phyloP scores from a whole-genome alignment of 2,888 invertebrate genomes.

The Tupiocoris notatus region DNA sequence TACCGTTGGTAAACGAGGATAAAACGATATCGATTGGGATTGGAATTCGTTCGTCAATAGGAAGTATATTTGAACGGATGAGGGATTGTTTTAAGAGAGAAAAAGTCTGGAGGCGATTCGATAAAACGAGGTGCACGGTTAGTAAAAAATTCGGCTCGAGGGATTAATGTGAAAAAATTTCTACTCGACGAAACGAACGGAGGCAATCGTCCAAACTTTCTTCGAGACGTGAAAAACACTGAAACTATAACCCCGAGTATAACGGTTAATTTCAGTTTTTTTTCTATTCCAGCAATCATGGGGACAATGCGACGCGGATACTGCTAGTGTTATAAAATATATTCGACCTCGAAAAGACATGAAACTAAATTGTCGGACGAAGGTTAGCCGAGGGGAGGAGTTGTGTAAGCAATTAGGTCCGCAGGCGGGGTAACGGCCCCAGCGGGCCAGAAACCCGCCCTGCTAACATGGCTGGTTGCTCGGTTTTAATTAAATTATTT shows the following conservation, averaged over 20 bases:
- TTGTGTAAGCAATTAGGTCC: conserved; percentile 41
- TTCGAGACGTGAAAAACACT: not conserved
- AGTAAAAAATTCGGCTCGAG: not conserved
- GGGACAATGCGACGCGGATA: not conserved
- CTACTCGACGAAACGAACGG: not conserved
- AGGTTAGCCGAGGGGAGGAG: conserved; percentile 29
- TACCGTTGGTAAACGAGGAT: too few species aligned
- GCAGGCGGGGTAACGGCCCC: conserved; percentile 26
- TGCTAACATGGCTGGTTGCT: conserved; percentile 24
- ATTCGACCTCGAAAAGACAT: conserved; percentile 23
- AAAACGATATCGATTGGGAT: too few species aligned
- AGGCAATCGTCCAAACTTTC: not conserved
- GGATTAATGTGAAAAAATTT: not conserved
- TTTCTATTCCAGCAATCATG: not conserved
- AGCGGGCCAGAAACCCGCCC: conserved; percentile 3
- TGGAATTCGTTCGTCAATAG: too few species aligned
- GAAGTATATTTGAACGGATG: too few species aligned
- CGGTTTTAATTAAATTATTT: conserved; percentile 40
- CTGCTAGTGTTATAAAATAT: not conserved
- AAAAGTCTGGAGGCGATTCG: too few species aligned
- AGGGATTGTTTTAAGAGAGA: too few species aligned
- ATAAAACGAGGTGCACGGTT: too few species aligned
- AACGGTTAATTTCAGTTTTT: not conserved
- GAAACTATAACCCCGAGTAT: not conserved
- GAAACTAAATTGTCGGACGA: conserved; percentile 29